Base-by-base conservation (phyloP, 2,797 vertebrate genomes). In the Xenopus petersii region DNA sequence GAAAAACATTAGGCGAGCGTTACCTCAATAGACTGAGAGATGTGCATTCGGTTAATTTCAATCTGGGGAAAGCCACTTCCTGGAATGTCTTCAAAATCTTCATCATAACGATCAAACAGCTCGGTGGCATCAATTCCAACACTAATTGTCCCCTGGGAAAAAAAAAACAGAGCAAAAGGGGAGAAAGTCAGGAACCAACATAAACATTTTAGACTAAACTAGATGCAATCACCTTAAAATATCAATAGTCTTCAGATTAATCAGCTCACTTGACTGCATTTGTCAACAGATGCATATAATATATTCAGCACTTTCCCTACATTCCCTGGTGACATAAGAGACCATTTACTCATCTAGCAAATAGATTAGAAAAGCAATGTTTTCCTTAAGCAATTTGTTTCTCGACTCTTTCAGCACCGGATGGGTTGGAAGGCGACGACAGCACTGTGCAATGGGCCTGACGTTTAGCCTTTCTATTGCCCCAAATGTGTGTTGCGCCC, bases 11-110 rank as follows among this genome's bases (percentile, higher is more conserved):
- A 48, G 62, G 0, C n/a, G 17, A 13, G 30, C 70, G 73, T 81
- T 81, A 98, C 98, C 95, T 99, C 97, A 36, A 99, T 98, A 70
- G 97, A 99, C 83, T 99, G 98, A 17, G 98, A 98, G 86, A 99
- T 99, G 90, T 98, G 94, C 98, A 99, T 99, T 84, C 89, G 98
- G 89, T 98, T 98, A 81, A 99, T 98, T 89, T 99, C 97, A 36
- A 99, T 90, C 80, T 94, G 95, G 4, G 98, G 97, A 63, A 96
- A 84, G 79, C 91, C 88, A 15, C 93, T 93, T 79, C 87, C 91
- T 0, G 83, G 88, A 74, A 90, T 67, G 5, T 97, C 95, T 81
- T 98, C 98, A 0, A 93, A 98, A 10, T 98, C 97, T 72, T 99
- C 97, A 0, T 99, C 96, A 5, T 99, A 99, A 21, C 85, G 94